phyloP scores from a whole-genome alignment of 2,113 vertebrate species.

The Hypanus sabinus region DNA sequence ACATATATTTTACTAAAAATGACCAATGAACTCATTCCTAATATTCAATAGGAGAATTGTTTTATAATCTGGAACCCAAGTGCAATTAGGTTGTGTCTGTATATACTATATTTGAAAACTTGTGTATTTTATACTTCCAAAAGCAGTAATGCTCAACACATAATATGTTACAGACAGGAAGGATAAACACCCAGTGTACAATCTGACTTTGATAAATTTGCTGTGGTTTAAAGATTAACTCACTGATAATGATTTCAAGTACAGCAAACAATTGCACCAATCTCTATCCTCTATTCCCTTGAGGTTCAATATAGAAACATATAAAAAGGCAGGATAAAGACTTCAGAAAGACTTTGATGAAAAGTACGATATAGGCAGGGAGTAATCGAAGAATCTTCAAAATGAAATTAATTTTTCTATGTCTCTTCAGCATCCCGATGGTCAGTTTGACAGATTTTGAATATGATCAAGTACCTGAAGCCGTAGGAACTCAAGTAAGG shows the following conservation, averaged over 20 bases:
- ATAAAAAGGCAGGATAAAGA: neutral
- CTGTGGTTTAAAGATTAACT: constrained; percentile 27
- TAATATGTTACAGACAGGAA: neutral
- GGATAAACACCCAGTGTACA: neutral
- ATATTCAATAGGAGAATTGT: neutral
- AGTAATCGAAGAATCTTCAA: constrained; percentile 43
- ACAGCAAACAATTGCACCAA: neutral
- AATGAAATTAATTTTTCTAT: constrained; percentile 57
- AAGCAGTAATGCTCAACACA: neutral
- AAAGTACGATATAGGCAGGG: constrained; percentile 2
- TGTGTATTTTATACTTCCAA: neutral
- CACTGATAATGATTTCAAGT: neutral
- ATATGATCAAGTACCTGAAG: neutral
- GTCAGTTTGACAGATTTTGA: neutral
- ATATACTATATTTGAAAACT: neutral
- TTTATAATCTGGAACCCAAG: neutral
- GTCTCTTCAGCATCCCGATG: constrained; percentile 52
- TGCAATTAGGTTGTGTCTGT: neutral
- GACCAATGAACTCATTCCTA: neutral
- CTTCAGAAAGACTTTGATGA: neutral
- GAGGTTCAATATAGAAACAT: neutral
- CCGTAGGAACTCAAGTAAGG: neutral
- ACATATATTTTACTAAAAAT: neutral
- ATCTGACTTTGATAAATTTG: neutral
- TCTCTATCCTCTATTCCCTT: neutral